phyloP scores from a whole-genome alignment of 2,888 invertebrate species.

The Drosophila kambysellisi region DNA sequence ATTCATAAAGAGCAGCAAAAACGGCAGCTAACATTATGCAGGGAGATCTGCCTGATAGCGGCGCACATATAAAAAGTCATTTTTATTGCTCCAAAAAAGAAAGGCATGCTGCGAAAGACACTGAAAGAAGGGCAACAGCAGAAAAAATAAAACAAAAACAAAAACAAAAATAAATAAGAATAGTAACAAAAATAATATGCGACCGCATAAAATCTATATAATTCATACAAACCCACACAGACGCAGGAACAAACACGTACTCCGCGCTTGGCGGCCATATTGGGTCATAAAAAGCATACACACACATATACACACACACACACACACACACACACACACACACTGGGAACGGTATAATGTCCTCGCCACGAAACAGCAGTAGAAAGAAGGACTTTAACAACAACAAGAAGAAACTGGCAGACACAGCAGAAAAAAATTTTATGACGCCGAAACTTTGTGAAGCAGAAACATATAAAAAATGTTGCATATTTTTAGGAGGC shows the following conservation, averaged over 20 bases:
- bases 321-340: conserved; percentile 15
- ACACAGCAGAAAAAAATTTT: conserved; percentile 72
- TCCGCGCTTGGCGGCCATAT: conserved; percentile 75
- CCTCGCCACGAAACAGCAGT: conserved; percentile 56
- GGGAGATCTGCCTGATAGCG: conserved; percentile 65
- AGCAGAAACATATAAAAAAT: conserved; percentile 79
- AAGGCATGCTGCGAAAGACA: conserved; percentile 27
- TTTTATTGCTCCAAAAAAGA: conserved; percentile 63
- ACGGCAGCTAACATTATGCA: conserved; percentile 60
- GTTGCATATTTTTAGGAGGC: conserved; percentile 72
- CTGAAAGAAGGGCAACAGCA: conserved; percentile 27
- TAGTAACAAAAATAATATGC: conserved; percentile 78
- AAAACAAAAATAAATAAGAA: conserved; percentile 33
- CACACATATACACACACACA: conserved; percentile 39
- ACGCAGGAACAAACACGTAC: conserved; percentile 63
- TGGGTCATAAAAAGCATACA: conserved; percentile 78
- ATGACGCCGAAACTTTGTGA: conserved; percentile 72
- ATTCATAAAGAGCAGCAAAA: conserved; percentile 74
- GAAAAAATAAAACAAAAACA: conserved; percentile 16
- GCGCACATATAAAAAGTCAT: conserved; percentile 68
- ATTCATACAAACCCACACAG: conserved; percentile 69
- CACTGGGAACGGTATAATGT: conserved; percentile 53
- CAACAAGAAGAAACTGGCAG: conserved; percentile 57
- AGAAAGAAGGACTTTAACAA: conserved; percentile 13
- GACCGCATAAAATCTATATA: conserved; percentile 79